Evolutionary conservation across 2,797 vertebrate species (phyloP), one percentile per base, ranked within the genome.

Genomic region (Monodelphis domestica): DNA sequence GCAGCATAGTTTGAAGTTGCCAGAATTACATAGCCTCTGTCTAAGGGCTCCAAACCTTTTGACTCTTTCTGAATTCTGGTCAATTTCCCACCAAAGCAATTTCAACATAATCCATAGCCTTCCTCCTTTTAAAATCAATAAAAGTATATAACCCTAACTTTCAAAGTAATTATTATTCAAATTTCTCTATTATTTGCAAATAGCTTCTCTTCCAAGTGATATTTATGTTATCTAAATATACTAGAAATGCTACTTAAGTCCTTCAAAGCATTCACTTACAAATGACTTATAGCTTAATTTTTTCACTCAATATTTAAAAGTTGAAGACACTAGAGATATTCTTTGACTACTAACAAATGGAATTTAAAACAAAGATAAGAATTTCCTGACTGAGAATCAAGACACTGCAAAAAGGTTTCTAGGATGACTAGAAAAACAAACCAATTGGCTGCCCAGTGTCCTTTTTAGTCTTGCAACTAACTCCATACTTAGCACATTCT

Each of bases 251-350:
- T 50, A 53, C 1, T 90, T 45, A 84, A 26, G 33, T 55, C 87
- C 15, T 88, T 50, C 10, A 91, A 54, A 50, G 53, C 57, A 78
- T 91, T 88, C 56, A 90, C 6, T 93, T 94, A 90, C 87, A 50
- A 92, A 24, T 59, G 87, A 92, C 90, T 54, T 59, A 87, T 24
- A 50, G 24, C 50, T 91, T 50, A 94, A 94, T n/a, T 63, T 50
- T 21, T 50, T 84, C 28, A 89, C 26, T 56, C 52, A 14, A 1
- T 84, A 90, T 59, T 54, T 87, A 89, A 87, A 53, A 29, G 21
- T 17, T 33, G n/a, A 45, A 93, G 90, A 15, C 12, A 28, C 91
- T 33, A 91, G 84, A 9, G 63, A 93, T 84, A 94, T 54, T 90
- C 93, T 5, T 88, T 55, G 91, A 88, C 24, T 89, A 29, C 29